Conservation (phyloP, 2,888 invertebrate genomes). For the Tetragonula carbonaria region DNA sequence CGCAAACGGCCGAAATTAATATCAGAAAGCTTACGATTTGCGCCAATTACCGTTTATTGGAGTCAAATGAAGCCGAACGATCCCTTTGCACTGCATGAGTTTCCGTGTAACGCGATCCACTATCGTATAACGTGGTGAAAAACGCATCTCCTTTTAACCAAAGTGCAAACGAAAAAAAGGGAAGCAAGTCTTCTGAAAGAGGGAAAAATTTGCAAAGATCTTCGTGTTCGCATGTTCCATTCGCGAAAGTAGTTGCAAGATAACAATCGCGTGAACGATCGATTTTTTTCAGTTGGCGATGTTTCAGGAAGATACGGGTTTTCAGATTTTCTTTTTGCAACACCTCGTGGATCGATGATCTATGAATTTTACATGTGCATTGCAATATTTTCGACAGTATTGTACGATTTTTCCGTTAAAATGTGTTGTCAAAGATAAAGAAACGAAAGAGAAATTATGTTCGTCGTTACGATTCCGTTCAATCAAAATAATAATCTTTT, state of each 20-base stretch:
- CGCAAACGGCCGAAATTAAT: constrained; percentile 71
- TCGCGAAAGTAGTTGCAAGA: not conserved
- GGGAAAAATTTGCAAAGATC: not conserved
- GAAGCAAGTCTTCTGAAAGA: not conserved
- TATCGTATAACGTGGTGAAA: not conserved
- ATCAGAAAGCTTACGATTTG: constrained; percentile 69
- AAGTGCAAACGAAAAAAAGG: not conserved
- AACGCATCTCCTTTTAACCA: not conserved
- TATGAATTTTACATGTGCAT: constrained; percentile 28
- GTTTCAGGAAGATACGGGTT: constrained; percentile 2
- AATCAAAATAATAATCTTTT: not conserved
- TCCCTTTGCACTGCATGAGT: constrained; percentile 50
- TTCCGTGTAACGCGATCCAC: constrained; percentile 51
- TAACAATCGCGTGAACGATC: constrained; percentile 18
- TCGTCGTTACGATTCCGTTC: not conserved
- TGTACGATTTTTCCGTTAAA: not conserved
- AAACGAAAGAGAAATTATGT: not conserved
- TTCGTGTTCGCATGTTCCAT: not conserved
- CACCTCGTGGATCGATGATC: constrained; percentile 22
- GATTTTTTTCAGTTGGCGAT: not conserved
- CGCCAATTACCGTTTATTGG: constrained; percentile 72
- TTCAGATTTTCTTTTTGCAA: constrained; percentile 16
- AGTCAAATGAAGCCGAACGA: constrained; percentile 66
- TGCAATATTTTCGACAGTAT: constrained; percentile 15
- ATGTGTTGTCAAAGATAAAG: not conserved